Percentiles rank a stretch among this genome's conserved stretches.
Evolutionary conservation across 1,140 invertebrate genomes (phyloP).

Genomic region (Mercenaria mercenaria): DNA sequence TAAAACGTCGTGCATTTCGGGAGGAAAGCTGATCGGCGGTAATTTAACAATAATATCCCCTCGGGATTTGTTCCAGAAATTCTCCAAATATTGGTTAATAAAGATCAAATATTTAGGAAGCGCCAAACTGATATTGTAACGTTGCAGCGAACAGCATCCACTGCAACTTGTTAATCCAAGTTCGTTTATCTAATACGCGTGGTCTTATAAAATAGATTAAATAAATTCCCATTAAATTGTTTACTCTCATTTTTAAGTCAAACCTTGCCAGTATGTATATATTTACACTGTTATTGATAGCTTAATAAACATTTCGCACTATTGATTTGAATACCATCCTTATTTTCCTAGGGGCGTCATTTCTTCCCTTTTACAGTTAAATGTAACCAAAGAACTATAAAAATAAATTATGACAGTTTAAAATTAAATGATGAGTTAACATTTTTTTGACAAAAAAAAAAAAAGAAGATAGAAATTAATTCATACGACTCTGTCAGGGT

Average conservation of each 20-base stretch:
- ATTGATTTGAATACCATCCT: no score
- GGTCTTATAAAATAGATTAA: background rate
- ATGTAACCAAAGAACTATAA: no score
- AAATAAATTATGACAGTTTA: no score
- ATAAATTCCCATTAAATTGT: slow-evolving; percentile 35
- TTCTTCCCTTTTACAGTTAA: no score
- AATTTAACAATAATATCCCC: slow-evolving; percentile 14
- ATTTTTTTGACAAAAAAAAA: no score
- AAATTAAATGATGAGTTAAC: no score
- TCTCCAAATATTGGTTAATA: slow-evolving; percentile 31
- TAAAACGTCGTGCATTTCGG: background rate
- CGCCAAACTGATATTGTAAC: background rate
- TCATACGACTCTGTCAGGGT: no score
- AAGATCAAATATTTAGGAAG: slow-evolving; percentile 43
- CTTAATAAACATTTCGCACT: background rate
- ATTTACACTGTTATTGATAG: slow-evolving; percentile 24
- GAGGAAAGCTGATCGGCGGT: background rate
- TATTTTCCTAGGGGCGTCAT: no score
- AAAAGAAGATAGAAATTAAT: no score
- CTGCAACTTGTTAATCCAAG: background rate
- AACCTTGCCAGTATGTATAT: background rate
- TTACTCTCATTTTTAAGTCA: background rate
- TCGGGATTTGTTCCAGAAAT: background rate
- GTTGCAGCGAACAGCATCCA: background rate
- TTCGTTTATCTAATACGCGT: slow-evolving; percentile 7